Conservation (phyloP, 2,888 invertebrate genomes). For the Microctonus aethiopoides region DNA sequence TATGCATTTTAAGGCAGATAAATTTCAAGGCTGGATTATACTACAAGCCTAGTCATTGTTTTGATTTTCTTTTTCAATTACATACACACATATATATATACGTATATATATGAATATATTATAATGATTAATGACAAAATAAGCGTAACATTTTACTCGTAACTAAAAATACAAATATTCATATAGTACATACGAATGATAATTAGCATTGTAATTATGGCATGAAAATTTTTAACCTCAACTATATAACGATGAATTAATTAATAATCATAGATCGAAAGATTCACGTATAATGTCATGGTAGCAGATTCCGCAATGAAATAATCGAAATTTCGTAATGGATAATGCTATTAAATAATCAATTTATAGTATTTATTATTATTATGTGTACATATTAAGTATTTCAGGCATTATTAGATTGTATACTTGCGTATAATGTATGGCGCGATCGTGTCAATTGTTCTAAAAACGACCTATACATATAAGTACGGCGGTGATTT, state of each 20-base stretch:
- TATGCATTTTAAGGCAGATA: neutral
- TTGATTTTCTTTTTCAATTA: neutral
- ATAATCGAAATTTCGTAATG: neutral
- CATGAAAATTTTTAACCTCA: slow-evolving; percentile 6
- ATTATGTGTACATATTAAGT: slow-evolving; percentile 17
- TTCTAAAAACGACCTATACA: neutral
- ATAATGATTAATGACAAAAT: neutral
- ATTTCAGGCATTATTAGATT: slow-evolving; percentile 17
- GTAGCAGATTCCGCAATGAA: neutral
- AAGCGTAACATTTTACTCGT: neutral
- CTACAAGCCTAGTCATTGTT: neutral
- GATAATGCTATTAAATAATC: neutral
- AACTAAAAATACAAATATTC: neutral
- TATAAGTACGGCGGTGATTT: neutral
- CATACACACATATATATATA: neutral
- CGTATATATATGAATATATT: neutral
- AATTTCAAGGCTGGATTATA: neutral
- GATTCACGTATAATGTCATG: neutral
- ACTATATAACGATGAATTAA: neutral
- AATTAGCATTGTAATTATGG: slow-evolving; percentile 1
- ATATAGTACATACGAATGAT: neutral
- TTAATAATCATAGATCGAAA: neutral
- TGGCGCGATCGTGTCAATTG: neutral
- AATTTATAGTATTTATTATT: neutral
- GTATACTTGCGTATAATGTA: neutral